A percentile compares a stretch with the other conserved stretches of the same genome.
Evolutionary conservation across 1,140 invertebrate genomes (phyloP).

Genomic region (Carposina sasakii): DNA sequence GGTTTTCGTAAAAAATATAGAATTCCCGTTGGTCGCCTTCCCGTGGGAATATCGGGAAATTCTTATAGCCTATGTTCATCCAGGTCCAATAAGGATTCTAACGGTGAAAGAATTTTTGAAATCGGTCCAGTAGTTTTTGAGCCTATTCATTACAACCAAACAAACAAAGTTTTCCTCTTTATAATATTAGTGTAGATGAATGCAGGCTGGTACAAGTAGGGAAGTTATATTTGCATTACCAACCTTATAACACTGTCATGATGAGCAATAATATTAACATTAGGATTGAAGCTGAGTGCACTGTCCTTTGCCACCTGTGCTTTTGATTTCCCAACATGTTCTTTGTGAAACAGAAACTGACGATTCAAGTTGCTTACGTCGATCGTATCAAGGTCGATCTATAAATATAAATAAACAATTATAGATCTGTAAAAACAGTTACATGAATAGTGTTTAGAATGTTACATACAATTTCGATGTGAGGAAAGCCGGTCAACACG

Average conservation of each 20-base stretch:
- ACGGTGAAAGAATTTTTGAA: no score
- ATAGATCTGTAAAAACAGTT: not conserved
- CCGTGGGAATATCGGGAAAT: no score
- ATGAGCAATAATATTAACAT: constrained; percentile 90
- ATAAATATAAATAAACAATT: constrained; percentile 48
- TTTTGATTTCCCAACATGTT: constrained; percentile 98
- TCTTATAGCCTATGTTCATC: no score
- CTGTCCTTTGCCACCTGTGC: constrained; percentile 90
- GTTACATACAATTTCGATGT: constrained; percentile 94
- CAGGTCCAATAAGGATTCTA: no score
- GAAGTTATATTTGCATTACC: no score
- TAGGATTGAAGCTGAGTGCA: constrained; percentile 90
- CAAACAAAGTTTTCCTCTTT: no score
- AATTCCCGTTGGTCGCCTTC: no score
- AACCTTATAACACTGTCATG: constrained; percentile 96
- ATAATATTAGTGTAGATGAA: no score
- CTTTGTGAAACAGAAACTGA: constrained; percentile 97
- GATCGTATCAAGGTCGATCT: constrained; percentile 99
- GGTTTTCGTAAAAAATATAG: no score
- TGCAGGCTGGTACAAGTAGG: no score
- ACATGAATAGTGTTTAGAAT: not conserved
- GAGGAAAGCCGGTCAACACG: constrained; percentile 92
- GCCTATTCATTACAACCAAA: no score
- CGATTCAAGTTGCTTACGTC: constrained; percentile 99
- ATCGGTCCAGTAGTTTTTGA: no score